phyloP scores from a whole-genome alignment of 2,888 invertebrate species.

The Cheilosia soror region DNA sequence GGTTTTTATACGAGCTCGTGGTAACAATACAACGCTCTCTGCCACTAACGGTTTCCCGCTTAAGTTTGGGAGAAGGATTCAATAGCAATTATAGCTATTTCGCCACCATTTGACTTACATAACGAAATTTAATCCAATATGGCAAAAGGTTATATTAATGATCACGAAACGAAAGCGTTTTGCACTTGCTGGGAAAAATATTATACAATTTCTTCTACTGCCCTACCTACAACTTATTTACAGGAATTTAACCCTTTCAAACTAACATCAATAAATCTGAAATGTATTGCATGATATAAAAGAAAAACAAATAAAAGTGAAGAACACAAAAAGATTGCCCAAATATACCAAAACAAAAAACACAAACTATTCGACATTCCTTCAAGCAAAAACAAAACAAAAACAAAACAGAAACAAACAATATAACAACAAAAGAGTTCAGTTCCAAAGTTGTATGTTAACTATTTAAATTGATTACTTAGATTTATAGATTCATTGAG shows the following conservation, averaged over 20 bases:
- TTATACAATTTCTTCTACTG: background rate
- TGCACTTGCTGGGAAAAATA: too few species aligned
- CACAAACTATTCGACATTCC: conserved; percentile 32
- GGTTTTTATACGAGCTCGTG: too few species aligned
- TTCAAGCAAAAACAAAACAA: conserved; percentile 14
- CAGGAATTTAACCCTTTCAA: background rate
- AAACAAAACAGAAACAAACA: background rate
- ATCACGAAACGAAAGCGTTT: too few species aligned
- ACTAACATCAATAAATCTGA: background rate
- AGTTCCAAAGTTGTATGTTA: conserved; percentile 22
- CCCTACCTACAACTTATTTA: background rate
- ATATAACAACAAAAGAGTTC: background rate
- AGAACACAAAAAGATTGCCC: conserved; percentile 25
- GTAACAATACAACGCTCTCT: too few species aligned
- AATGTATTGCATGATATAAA: conserved; percentile 3
- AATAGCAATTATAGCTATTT: too few species aligned
- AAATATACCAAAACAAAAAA: conserved; percentile 1
- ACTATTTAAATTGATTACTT: background rate
- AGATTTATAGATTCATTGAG: background rate
- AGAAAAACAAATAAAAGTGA: background rate
- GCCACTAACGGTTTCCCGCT: too few species aligned
- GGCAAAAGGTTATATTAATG: too few species aligned
- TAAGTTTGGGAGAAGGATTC: too few species aligned
- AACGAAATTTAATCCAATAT: too few species aligned
- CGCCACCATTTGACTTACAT: too few species aligned